Percentiles rank a stretch among this genome's conserved stretches.
These are phyloP conservation scores for Coleophora flavipennella DNA, from an alignment of 2,888 invertebrate genomes.

Conservation along the genomic window DNA sequence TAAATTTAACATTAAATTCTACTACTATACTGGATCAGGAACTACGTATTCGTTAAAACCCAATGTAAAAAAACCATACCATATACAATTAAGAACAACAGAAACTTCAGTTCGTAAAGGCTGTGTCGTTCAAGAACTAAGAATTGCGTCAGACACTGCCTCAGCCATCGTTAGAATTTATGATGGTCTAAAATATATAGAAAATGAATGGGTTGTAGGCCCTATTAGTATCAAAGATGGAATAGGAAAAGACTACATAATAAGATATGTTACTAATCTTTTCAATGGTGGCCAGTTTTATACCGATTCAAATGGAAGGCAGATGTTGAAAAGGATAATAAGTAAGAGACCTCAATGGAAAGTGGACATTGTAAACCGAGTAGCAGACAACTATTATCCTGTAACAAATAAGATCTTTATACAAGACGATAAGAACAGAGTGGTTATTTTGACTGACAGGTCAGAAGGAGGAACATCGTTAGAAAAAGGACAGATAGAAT, in stretches of 20 bases:
- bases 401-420: slow-evolving; percentile 86
- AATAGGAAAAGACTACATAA: slow-evolving; percentile 87
- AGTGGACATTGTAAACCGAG: slow-evolving; percentile 76
- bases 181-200: slow-evolving; percentile 55
- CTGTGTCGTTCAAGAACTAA: slow-evolving; percentile 46
- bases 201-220: slow-evolving; percentile 85
- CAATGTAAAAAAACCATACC: slow-evolving; percentile 39
- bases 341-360: slow-evolving; percentile 84
- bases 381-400: slow-evolving; percentile 94
- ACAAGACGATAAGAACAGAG: slow-evolving; percentile 62
- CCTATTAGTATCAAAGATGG: slow-evolving; percentile 78
- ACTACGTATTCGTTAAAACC: slow-evolving; percentile 91
- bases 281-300: slow-evolving; percentile 80
- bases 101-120: slow-evolving; percentile 18
- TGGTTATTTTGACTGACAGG: slow-evolving; percentile 81
- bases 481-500: slow-evolving; percentile 80
- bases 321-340: slow-evolving; percentile 80
- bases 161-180: slow-evolving; percentile 24
- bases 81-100: slow-evolving; percentile 13
- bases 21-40: slow-evolving; percentile 73
- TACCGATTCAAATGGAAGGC: slow-evolving; percentile 95
- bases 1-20: slow-evolving; percentile 59
- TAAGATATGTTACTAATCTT: slow-evolving; percentile 78
- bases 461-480: slow-evolving; percentile 88
- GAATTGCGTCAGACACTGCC: slow-evolving; percentile 20